These are phyloP conservation scores for Sarcophaga carnaria DNA, from an alignment of 2,888 invertebrate species.

Conservation along the genomic window DNA sequence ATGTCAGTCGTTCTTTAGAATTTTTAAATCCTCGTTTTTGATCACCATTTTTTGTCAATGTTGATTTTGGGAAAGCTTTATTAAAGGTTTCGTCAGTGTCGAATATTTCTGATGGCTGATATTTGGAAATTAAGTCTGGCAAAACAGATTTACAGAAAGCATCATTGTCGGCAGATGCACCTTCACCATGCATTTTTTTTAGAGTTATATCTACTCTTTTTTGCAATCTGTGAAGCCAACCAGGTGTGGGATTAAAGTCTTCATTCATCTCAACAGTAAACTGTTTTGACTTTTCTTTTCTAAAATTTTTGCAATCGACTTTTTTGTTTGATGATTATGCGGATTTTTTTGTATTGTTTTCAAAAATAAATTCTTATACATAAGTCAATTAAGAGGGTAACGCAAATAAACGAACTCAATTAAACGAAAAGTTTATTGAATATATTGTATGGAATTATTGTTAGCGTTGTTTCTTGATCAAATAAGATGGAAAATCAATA, in stretches of 20 bases:
- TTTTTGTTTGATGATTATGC: no score
- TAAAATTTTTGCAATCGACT: no score
- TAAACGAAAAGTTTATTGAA: background rate
- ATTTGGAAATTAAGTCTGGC: no score
- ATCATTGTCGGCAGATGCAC: background rate
- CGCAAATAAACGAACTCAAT: no score
- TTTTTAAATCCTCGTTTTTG: constrained; percentile 40
- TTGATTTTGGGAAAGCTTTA: no score
- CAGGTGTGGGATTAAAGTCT: constrained; percentile 18
- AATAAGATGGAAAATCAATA: background rate
- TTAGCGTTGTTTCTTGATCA: background rate
- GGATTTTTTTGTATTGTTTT: no score
- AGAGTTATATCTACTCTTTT: constrained; percentile 23
- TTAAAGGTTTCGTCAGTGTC: no score
- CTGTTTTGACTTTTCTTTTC: constrained; percentile 10
- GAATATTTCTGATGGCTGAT: no score
- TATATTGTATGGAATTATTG: background rate
- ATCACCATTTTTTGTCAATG: no score
- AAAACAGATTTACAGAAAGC: background rate
- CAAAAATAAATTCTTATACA: no score
- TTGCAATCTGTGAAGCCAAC: constrained; percentile 30
- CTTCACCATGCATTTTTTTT: constrained; percentile 25
- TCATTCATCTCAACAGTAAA: constrained; percentile 17
- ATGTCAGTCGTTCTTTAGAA: constrained; percentile 58
- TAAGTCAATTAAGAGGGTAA: no score